Conservation (phyloP, 2,888 invertebrate species). For the Invenusta paracnida region DNA sequence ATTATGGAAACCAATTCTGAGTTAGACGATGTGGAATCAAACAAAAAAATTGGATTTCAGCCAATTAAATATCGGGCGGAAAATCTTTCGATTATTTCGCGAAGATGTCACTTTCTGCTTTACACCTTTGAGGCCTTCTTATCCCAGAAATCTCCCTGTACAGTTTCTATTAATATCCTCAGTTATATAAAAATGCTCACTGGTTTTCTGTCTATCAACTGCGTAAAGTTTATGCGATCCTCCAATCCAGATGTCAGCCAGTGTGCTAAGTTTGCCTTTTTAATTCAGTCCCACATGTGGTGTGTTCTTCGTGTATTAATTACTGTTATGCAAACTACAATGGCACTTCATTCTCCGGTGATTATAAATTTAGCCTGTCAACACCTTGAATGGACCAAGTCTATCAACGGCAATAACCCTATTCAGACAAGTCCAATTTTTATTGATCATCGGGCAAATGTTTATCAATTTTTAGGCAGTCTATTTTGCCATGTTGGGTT, state of each 20-base stretch:
- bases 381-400: neutral
- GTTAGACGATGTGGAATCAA: neutral
- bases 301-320: neutral
- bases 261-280: neutral
- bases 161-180: neutral
- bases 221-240: neutral
- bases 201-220: slow-evolving; percentile 12
- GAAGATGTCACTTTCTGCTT: neutral
- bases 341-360: neutral
- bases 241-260: neutral
- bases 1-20: neutral
- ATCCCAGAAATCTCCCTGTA: neutral
- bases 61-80: neutral
- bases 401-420: neutral
- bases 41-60: neutral
- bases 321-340: neutral
- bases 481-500: neutral
- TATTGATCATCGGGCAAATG: neutral
- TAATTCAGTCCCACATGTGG: neutral
- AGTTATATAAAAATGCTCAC: neutral
- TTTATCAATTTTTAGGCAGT: neutral
- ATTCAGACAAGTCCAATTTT: neutral
- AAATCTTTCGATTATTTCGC: neutral
- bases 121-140: neutral
- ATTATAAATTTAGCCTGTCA: neutral